Conservation (phyloP, 2,797 vertebrate genomes). For the Gambelia wislizenii region DNA sequence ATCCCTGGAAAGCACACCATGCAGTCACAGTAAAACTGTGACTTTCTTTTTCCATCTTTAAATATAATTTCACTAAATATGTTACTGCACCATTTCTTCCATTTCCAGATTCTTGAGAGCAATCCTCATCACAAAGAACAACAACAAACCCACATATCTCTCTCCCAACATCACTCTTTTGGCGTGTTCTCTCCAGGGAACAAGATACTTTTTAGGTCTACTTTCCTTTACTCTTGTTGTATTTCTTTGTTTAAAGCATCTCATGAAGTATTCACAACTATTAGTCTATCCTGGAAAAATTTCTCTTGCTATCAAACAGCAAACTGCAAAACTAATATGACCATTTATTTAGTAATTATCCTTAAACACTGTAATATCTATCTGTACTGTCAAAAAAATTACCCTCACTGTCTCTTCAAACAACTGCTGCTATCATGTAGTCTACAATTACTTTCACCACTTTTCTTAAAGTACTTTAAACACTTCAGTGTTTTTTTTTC, state of each 20-base stretch:
- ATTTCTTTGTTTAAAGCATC: constrained; percentile 33
- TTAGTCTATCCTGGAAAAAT: constrained; percentile 6
- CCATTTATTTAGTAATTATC: not conserved
- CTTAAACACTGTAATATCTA: constrained; percentile 26
- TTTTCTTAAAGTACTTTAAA: constrained; percentile 42
- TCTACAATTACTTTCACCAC: not conserved
- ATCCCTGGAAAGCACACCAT: not conserved
- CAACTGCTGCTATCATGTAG: constrained; percentile 1
- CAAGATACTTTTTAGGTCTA: not conserved
- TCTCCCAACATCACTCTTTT: not conserved
- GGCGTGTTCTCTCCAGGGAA: not conserved
- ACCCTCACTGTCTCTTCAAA: not conserved
- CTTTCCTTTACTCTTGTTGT: not conserved
- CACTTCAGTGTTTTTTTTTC: not conserved
- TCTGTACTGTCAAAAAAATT: constrained; percentile 10
- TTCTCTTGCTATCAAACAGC: constrained; percentile 4
- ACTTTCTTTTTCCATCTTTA: not conserved
- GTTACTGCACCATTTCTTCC: not conserved
- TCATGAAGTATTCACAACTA: rapidly evolving
- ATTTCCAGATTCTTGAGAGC: not conserved
- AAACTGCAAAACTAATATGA: constrained; percentile 24
- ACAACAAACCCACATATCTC: not conserved
- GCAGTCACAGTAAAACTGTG: no score
- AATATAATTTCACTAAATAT: not conserved
- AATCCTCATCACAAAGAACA: not conserved